A percentile compares a stretch with the other conserved stretches of the same genome.
Evolutionary conservation across 2,113 vertebrate genomes (phyloP).

Genomic region (Panthera tigris): DNA sequence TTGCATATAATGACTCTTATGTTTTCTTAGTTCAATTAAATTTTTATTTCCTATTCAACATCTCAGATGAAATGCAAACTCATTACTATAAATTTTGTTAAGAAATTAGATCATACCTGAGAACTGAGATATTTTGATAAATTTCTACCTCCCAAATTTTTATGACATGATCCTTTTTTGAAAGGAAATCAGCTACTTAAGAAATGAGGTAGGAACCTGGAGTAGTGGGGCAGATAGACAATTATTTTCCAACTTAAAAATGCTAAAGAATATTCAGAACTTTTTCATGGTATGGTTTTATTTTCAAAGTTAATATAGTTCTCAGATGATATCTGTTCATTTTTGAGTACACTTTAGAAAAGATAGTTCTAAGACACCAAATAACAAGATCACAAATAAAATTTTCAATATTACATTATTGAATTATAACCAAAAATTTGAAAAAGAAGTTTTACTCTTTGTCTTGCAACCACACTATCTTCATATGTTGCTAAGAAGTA

Average conservation of each 20-base stretch:
- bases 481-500: constrained; percentile 45
- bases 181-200: not conserved
- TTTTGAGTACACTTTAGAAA: not conserved
- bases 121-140: not conserved
- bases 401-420: not conserved
- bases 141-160: not conserved
- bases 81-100: not conserved
- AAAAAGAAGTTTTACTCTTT: constrained; percentile 27
- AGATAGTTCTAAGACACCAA: not conserved
- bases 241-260: not conserved
- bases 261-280: not conserved
- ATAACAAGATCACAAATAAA: not conserved
- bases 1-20: not conserved
- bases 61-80: constrained; percentile 38
- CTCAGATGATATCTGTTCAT: not conserved
- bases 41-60: constrained; percentile 24
- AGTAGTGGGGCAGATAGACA: not conserved
- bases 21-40: accelerated
- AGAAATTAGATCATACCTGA: not conserved
- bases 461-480: not conserved
- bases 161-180: not conserved
- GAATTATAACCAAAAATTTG: constrained; percentile 1
- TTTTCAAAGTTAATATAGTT: not conserved
- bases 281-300: not conserved
- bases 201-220: not conserved